These are phyloP conservation scores for Oreotragus oreotragus DNA, from an alignment of 2,113 vertebrate genomes.

Conservation along the genomic window DNA sequence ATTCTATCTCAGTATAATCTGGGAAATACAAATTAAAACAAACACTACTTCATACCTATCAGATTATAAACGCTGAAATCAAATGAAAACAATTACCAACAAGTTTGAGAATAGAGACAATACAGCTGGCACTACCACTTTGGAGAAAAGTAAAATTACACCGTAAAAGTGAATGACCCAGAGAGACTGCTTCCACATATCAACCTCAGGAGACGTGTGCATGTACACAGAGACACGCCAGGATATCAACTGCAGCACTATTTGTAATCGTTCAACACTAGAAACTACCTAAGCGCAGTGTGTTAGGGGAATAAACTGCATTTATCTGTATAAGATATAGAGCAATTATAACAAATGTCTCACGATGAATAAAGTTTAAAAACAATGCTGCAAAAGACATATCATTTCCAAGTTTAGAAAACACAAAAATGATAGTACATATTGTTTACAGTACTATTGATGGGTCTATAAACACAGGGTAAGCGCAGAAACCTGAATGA, in stretches of 20 bases:
- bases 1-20: background rate
- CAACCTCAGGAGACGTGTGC: background rate
- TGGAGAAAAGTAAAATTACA: slow-evolving; percentile 12
- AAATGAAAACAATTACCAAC: background rate
- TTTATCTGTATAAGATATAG: background rate
- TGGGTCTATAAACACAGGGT: background rate
- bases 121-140: background rate
- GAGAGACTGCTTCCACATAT: background rate
- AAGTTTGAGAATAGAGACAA: background rate
- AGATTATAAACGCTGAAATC: background rate
- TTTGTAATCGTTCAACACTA: background rate
- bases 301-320: background rate
- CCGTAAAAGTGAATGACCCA: background rate
- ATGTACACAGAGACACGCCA: background rate
- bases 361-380: background rate
- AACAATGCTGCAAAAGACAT: background rate
- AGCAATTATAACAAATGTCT: background rate
- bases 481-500: background rate
- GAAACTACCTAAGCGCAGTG: background rate
- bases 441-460: background rate
- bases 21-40: background rate
- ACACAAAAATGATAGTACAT: background rate
- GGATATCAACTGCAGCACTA: background rate
- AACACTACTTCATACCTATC: background rate
- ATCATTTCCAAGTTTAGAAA: background rate